These are phyloP conservation scores for Notothenia coriiceps DNA, from an alignment of 2,113 vertebrate genomes.

Conservation along the genomic window DNA sequence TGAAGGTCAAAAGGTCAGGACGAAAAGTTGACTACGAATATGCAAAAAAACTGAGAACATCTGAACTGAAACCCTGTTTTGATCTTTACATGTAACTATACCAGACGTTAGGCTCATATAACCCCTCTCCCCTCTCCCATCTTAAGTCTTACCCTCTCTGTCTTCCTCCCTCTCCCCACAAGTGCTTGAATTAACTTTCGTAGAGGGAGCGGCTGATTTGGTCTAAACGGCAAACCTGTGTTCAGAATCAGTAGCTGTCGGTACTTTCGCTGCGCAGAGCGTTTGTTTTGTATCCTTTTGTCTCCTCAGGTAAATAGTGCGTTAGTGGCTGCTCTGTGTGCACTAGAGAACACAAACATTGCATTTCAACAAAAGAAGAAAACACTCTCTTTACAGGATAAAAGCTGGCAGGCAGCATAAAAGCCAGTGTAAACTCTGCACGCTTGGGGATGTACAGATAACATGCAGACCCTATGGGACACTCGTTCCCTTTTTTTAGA, in stretches of 20 bases:
- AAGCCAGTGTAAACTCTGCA: neutral
- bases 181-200: too few species aligned
- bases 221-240: too few species aligned
- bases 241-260: neutral
- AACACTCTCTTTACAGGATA: neutral
- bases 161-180: too few species aligned
- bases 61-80: neutral
- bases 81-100: too few species aligned
- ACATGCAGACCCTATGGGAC: neutral
- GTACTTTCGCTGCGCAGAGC: neutral
- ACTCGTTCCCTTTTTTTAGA: neutral
- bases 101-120: too few species aligned
- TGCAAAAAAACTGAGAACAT: neutral
- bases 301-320: neutral
- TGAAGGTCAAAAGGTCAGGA: constrained; percentile 15
- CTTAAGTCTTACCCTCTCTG: too few species aligned
- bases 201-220: too few species aligned
- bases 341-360: neutral
- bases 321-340: neutral
- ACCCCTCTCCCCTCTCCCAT: too few species aligned
- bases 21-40: neutral
- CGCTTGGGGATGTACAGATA: neutral
- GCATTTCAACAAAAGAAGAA: neutral
- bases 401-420: neutral
- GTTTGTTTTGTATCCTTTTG: neutral